Conservation (phyloP, 2,113 vertebrate genomes). For the cat (Felis catus) region DNA sequence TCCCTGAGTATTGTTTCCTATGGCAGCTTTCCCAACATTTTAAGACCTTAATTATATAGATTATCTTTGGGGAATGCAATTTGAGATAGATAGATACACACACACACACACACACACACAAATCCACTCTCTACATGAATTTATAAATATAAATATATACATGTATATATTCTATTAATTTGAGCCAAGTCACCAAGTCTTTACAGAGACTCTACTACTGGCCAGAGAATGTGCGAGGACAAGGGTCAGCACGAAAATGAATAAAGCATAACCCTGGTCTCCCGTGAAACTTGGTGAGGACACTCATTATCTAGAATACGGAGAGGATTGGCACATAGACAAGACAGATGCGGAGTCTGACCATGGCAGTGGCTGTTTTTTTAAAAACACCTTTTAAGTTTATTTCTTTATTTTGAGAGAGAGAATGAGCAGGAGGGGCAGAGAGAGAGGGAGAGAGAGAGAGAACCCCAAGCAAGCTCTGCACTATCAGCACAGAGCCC, state of each 20-base stretch:
- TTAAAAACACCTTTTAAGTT: too few relatives aligned
- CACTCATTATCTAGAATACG: not conserved
- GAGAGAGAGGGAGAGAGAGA: too few relatives aligned
- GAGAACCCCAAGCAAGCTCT: too few relatives aligned
- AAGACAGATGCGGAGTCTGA: not conserved
- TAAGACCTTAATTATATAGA: not conserved
- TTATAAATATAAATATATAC: not conserved
- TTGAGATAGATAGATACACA: not conserved
- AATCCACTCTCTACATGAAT: not conserved
- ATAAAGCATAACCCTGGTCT: too few relatives aligned
- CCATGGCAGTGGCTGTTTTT: fast-evolving
- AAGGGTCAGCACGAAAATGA: not conserved
- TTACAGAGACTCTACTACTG: not conserved
- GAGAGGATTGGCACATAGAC: fast-evolving
- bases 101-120: not conserved
- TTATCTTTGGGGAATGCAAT: not conserved
- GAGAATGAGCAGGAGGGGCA: too few relatives aligned
- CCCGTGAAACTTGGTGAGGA: not conserved
- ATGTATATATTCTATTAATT: not conserved
- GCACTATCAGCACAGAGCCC: too few relatives aligned
- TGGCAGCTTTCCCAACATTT: not conserved
- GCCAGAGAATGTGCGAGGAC: not conserved
- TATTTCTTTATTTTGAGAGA: too few relatives aligned
- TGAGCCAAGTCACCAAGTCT: not conserved
- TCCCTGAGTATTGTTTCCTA: not conserved